These are phyloP conservation scores for Herminia tarsipennalis DNA, from an alignment of 2,888 invertebrate genomes.

Conservation along the genomic window DNA sequence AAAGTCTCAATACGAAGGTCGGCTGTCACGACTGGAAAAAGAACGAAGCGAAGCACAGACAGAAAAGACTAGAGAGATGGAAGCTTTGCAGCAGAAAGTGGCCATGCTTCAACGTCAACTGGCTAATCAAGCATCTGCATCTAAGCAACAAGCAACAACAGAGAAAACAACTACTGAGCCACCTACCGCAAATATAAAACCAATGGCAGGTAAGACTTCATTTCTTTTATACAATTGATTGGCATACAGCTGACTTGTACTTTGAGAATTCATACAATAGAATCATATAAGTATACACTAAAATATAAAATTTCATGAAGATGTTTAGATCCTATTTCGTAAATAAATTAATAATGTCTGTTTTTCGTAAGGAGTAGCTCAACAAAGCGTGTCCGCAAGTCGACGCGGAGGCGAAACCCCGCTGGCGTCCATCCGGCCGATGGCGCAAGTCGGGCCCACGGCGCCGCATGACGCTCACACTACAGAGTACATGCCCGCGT, in stretches of 20 bases:
- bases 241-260: too few relatives aligned
- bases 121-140: conserved; percentile 89
- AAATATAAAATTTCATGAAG: too few relatives aligned
- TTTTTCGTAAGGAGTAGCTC: conserved; percentile 65
- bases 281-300: too few relatives aligned
- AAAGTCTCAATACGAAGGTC: conserved; percentile 89
- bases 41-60: conserved; percentile 88
- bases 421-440: conserved; percentile 96
- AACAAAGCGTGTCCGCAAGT: conserved; percentile 80
- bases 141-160: conserved; percentile 85
- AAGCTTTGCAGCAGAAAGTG: conserved; percentile 89
- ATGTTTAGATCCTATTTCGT: too few relatives aligned
- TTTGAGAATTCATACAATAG: too few relatives aligned
- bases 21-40: conserved; percentile 89
- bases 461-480: conserved; percentile 86
- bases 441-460: conserved; percentile 94
- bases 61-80: conserved; percentile 88
- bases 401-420: conserved; percentile 92
- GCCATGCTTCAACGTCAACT: conserved; percentile 89
- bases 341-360: conserved; percentile 17
- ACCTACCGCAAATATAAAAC: conserved; percentile 96
- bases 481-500: conserved; percentile 94
- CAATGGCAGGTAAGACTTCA: conserved; percentile 90
- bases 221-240: not conserved
- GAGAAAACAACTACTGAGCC: conserved; percentile 86